Evolutionary conservation across 2,888 invertebrate genomes (phyloP), one percentile per base, ranked within the genome.

Genomic region (Sylvicola fuscatus): DNA sequence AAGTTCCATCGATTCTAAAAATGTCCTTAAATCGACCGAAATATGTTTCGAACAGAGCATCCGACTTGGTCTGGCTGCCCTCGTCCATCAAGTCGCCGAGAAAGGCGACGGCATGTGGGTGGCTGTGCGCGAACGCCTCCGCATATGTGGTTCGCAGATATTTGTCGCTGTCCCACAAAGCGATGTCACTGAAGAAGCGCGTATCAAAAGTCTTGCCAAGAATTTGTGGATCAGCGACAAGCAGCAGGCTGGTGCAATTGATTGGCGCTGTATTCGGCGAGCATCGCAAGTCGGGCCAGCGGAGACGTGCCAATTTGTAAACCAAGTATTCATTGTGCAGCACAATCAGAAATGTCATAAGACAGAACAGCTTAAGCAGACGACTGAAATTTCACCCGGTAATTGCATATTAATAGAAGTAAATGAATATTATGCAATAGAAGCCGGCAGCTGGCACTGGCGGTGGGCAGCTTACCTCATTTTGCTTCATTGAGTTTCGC

Each of bases 11-110:
- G 42, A 53, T 45, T 47, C 51, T 44, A 41, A 53, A 58, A 46
- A 86, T 73, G 41, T 57, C 53, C 36, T 66, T 64, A 46, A 97
- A 71, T 51, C 93, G 67, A 40, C 68, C 59, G 17, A 76, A 70
- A 58, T 90, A 92, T 39, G 61, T 58, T 42, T 71, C 60, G 56
- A 77, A 93, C 49, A 84, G 74, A 34, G 66, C 61, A 39, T 65
- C 60, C 2, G 21, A 7, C 3, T 67, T 67, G 2, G 89, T 74
- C 39, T 73, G 68, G 39, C 83, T 84, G 1, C 93, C 95, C 61
- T 97, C 97, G 51, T 97, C 93, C 64, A 90, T 78, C 34, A 95
- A 62, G 58, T 97, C 97, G 2, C 97, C 97, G 37, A 97, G 62
- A 58, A 87, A 95, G 32, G 87, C 68, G 34, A 95, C 65, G 11